Base-by-base conservation (phyloP, 2,888 invertebrate genomes). In the Flabesymbios commensalis region DNA sequence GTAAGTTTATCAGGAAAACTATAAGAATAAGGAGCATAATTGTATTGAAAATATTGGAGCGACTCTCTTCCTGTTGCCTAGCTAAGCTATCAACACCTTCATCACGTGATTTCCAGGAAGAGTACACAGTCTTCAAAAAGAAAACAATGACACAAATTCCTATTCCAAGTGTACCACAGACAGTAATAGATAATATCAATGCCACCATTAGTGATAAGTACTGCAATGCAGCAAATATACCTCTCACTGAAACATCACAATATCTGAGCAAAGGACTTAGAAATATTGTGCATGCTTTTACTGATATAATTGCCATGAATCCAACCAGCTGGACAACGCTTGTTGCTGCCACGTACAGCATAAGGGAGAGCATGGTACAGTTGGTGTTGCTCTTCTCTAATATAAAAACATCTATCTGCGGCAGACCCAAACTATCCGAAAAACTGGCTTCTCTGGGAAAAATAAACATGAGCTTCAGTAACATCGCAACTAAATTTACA, bases 261-360 rank as follows among this genome's bases (percentile, higher is more conserved):
- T 29, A 57, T 7, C 28, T 14, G 14, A 63, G 47, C 26, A 31
- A 41, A 31, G 0, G 5, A 57, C 51, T 49, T 22, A 19, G 59
- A 41, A 17, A n/a, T 58, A 43, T 39, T 47, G 14, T 36, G 19
- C 1, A 42, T n/a, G n/a, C n/a, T n/a, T 36, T 32, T 22, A 61
- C 29, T n/a, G 61, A 14, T n/a, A 39, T 33, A 36, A 56, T 36
- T 26, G 59, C 26, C 10, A 64, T 10, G 31, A 31, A 45, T 10
- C 45, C 60, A 26, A 61, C 55, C 48, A 69, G 58, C 7, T 39
- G 53, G 17, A 65, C 57, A 29, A 55, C 28, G 29, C 65, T 57
- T 28, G 69, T 65, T 4, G 64, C 39, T 10, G 59, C 41, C 17
- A 70, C 59, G 58, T 70, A 70, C 43, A 70, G 67, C 22, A 67